These are phyloP conservation scores for Hepsetus odoe DNA, from an alignment of 2,113 vertebrate species.

Conservation along the genomic window DNA sequence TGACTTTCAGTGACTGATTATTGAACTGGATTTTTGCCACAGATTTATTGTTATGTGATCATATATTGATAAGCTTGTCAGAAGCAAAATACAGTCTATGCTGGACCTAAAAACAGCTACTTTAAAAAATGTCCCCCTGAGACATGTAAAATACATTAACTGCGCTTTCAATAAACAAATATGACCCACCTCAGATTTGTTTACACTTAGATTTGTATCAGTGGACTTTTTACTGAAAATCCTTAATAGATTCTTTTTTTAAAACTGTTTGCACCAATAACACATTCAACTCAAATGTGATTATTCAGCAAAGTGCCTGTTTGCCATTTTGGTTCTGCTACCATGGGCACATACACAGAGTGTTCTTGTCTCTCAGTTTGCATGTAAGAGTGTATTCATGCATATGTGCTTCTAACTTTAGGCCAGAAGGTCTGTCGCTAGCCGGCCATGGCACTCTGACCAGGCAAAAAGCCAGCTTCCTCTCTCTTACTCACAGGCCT, in stretches of 20 bases:
- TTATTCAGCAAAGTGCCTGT: constrained; percentile 26
- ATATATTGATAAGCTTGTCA: too few species aligned
- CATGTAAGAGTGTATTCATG: constrained; percentile 25
- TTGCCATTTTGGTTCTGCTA: constrained; percentile 25
- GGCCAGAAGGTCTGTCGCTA: constrained; percentile 49
- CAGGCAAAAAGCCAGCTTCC: constrained; percentile 69
- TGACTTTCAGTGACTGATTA: too few species aligned
- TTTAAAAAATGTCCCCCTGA: too few species aligned
- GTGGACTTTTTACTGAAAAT: neutral
- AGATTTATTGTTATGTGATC: too few species aligned
- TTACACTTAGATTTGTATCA: neutral
- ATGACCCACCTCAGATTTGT: too few species aligned
- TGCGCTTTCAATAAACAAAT: too few species aligned
- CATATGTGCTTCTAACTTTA: constrained; percentile 9
- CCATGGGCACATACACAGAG: constrained; percentile 35
- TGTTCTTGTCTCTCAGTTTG: constrained; percentile 24
- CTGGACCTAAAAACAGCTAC: too few species aligned
- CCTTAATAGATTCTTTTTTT: constrained; percentile 7
- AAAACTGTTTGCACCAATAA: constrained; percentile 23
- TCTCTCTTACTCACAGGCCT: constrained; percentile 64
- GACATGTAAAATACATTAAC: too few species aligned
- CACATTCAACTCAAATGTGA: constrained; percentile 30
- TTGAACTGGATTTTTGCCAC: too few species aligned
- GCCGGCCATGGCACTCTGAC: constrained; percentile 66
- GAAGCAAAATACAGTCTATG: too few species aligned